These are phyloP conservation scores for Paratilapia polleni DNA, from an alignment of 2,113 vertebrate species.

Conservation along the genomic window DNA sequence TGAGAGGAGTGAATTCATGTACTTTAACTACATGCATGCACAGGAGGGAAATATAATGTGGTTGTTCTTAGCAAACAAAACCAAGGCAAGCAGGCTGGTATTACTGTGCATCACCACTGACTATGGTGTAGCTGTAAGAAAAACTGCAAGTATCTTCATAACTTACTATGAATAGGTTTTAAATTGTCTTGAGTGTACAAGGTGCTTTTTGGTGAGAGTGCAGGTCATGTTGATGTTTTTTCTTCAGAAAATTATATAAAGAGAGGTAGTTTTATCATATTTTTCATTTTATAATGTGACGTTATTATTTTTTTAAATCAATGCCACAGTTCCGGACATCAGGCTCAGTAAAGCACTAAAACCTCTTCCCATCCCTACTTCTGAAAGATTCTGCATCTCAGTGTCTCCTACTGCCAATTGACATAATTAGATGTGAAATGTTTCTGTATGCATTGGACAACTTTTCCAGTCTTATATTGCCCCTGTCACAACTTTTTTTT, in stretches of 20 bases:
- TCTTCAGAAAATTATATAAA: neutral
- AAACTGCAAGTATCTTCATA: neutral
- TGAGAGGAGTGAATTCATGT: neutral
- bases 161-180: neutral
- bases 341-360: too few relatives aligned
- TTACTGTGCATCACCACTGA: neutral
- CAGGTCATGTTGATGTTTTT: neutral
- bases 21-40: neutral
- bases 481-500: too few relatives aligned
- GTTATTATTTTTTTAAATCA: neutral
- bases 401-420: too few relatives aligned
- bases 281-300: too few relatives aligned
- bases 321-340: too few relatives aligned
- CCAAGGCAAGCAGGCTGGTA: neutral
- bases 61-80: constrained; percentile 4
- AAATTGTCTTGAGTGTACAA: neutral
- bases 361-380: too few relatives aligned
- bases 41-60: neutral
- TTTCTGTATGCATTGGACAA: neutral
- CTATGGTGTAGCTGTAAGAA: too few relatives aligned
- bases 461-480: too few relatives aligned
- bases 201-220: neutral
- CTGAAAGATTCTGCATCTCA: too few relatives aligned
- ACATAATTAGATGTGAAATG: too few relatives aligned
- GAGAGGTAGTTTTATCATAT: neutral